Conservation (phyloP, 2,113 vertebrate species). For the Tragulus kanchil region DNA sequence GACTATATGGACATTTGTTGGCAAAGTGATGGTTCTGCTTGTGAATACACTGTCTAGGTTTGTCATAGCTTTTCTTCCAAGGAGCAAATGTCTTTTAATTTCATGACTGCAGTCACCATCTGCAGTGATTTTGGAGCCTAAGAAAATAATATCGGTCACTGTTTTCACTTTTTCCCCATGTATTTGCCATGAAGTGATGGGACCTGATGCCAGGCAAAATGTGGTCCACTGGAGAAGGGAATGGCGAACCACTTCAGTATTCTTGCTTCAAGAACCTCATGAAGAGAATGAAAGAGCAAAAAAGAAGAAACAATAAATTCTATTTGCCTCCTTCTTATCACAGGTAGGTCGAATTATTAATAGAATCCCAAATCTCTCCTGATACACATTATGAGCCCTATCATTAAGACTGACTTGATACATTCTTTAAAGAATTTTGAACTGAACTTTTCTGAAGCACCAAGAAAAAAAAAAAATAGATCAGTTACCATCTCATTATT, state of each 20-base stretch:
- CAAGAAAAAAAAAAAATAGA: constrained; percentile 56
- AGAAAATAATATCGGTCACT: not conserved
- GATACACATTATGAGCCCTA: not conserved
- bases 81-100: not conserved
- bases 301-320: not conserved
- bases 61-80: not conserved
- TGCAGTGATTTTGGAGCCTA: not conserved
- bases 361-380: not conserved
- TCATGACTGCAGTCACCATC: not conserved
- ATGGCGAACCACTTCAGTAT: not conserved
- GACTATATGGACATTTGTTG: not conserved
- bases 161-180: not conserved
- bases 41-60: not conserved
- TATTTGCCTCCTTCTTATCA: not conserved
- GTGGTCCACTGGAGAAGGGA: not conserved
- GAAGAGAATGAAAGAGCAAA: not conserved
- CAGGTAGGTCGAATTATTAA: not conserved
- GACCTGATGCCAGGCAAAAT: not conserved
- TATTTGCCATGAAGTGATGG: not conserved
- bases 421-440: constrained; percentile 58
- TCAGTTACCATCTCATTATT: constrained; percentile 75
- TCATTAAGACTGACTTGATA: not conserved
- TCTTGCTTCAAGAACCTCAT: not conserved
- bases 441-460: constrained; percentile 69
- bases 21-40: not conserved